Base-by-base conservation (phyloP, 2,888 invertebrate species). In the Drosophila setosimentum region DNA sequence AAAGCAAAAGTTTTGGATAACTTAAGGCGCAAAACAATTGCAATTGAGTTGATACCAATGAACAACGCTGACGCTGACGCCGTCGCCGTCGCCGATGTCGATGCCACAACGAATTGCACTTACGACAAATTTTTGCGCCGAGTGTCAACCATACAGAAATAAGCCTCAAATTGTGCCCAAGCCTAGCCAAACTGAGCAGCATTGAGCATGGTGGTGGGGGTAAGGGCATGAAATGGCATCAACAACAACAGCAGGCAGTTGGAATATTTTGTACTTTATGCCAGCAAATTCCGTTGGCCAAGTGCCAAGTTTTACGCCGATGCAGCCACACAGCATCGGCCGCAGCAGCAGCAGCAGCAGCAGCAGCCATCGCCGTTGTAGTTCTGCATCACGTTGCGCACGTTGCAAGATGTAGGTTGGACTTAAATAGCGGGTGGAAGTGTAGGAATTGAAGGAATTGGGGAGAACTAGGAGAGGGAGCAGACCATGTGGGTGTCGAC, bases 231-330 rank as follows among this genome's bases (percentile, higher is more conserved):
- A 35, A 49, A 45, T 30, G 29, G 33, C 24, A 30, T 16, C 27
- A n/a, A 53, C 27, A 57, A 60, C 68, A 35, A 33, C 32, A 59
- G 71, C 68, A 64, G 66, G 68, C 67, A 71, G 76, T 71, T 66
- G 87, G 82, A 88, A 83, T 87, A 87, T 84, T 86, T 86, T 87
- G 87, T 89, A 84, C 78, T 87, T 87, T 84, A 87, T 82, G 85
- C 87, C 85, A 67, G 82, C 62, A 84, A 83, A 89, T 87, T 76
- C 85, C 74, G 87, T 87, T 86, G 86, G 86, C 86, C 72, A 87
- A 84, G 86, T 82, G 86, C 86, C 86, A 86, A 89, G 76, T 80
- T 87, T 87, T 80, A 73, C 87, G 80, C 85, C 89, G 78, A 57
- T 73, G 80, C 70, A 81, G 68, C 87, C 78, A 59, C 68, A 83